phyloP scores from a whole-genome alignment of 2,888 invertebrate species.

The Megalurothrips usitatus region DNA sequence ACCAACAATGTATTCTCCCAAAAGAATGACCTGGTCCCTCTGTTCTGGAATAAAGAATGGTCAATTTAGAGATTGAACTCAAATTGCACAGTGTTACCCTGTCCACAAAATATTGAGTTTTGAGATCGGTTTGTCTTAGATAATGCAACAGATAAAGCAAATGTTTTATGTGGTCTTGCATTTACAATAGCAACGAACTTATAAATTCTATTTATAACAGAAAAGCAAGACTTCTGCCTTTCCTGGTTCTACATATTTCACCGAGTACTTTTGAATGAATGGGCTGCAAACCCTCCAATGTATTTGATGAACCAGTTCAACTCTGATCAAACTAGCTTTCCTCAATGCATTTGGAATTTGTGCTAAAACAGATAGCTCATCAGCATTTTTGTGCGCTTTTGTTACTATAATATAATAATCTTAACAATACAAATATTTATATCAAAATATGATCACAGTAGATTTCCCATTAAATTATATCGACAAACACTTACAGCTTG shows the following conservation, averaged over 20 bases:
- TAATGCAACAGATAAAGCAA: not conserved
- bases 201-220: not conserved
- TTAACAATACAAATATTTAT: conserved; percentile 4
- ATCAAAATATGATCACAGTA: conserved; percentile 25
- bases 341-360: not conserved
- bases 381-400: conserved; percentile 5
- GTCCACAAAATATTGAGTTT: not conserved
- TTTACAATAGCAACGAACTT: not conserved
- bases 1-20: not conserved
- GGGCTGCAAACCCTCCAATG: not conserved
- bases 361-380: not conserved
- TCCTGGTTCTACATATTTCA: not conserved
- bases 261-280: not conserved
- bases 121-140: not conserved
- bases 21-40: conserved; percentile 3
- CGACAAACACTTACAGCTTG: not conserved
- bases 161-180: not conserved
- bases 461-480: conserved; percentile 3
- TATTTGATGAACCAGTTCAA: not conserved
- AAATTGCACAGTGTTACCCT: not conserved
- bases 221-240: not conserved
- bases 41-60: not conserved
- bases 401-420: not conserved
- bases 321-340: not conserved
- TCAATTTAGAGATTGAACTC: not conserved